These are phyloP conservation scores for Acromyrmex heyeri DNA, from an alignment of 1,140 invertebrate species.

Conservation along the genomic window DNA sequence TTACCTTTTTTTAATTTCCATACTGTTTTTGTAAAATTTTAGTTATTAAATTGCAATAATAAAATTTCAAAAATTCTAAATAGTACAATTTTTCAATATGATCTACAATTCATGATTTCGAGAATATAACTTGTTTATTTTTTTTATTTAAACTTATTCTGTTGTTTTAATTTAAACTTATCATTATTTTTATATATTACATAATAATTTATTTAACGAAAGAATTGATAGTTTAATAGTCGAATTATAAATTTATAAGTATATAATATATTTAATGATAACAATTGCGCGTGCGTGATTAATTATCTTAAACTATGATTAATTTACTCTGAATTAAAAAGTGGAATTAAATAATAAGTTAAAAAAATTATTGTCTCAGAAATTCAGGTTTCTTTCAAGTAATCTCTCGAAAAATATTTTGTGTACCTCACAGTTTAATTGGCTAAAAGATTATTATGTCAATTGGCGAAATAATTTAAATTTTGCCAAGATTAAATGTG, in stretches of 20 bases:
- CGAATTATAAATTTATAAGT: background rate
- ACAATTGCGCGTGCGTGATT: slow-evolving; percentile 6
- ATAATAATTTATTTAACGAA: slow-evolving; percentile 24
- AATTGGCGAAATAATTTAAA: slow-evolving; percentile 15
- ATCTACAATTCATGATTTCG: background rate
- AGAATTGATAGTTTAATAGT: slow-evolving; percentile 12
- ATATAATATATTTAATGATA: slow-evolving; percentile 17
- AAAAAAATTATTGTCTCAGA: slow-evolving; percentile 17
- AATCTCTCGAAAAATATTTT: background rate
- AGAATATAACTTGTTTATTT: background rate
- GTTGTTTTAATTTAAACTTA: too few relatives aligned
- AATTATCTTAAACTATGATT: background rate
- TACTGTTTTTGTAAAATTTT: slow-evolving; percentile 9
- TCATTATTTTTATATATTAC: background rate
- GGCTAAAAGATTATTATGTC: background rate
- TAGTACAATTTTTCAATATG: background rate
- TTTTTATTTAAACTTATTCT: too few relatives aligned
- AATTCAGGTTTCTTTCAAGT: background rate
- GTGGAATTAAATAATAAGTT: slow-evolving; percentile 26
- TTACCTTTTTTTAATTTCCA: background rate
- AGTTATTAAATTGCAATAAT: background rate
- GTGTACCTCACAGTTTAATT: background rate
- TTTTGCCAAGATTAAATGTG: background rate
- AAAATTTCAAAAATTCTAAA: background rate
- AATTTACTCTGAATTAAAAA: slow-evolving; percentile 19